Conservation (phyloP, 2,113 vertebrate species). For the Rostratula benghalensis region DNA sequence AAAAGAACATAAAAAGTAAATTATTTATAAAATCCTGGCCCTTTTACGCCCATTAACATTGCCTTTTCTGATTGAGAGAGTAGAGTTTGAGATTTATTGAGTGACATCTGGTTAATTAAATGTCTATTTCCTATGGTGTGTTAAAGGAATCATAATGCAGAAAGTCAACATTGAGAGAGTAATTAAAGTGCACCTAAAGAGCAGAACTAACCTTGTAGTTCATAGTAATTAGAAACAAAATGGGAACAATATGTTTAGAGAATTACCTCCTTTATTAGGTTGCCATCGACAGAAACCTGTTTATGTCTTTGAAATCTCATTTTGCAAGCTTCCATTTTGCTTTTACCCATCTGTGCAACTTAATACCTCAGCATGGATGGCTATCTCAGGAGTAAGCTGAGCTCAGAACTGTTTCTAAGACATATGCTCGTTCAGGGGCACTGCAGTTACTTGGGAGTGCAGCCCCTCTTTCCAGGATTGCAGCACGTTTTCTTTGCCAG, state of each 20-base stretch:
- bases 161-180: slow-evolving; percentile 73
- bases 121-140: slow-evolving; percentile 65
- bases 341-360: slow-evolving; percentile 32
- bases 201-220: slow-evolving; percentile 71
- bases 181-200: slow-evolving; percentile 75
- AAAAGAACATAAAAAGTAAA: slow-evolving; percentile 28
- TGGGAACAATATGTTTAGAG: slow-evolving; percentile 65
- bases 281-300: slow-evolving; percentile 58
- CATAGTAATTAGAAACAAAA: slow-evolving; percentile 77
- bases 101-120: slow-evolving; percentile 80
- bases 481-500: not conserved
- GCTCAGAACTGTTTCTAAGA: not conserved
- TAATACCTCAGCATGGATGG: slow-evolving; percentile 3
- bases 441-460: not conserved
- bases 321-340: slow-evolving; percentile 43
- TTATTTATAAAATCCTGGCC: slow-evolving; percentile 38
- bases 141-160: slow-evolving; percentile 73
- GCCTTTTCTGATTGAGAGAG: slow-evolving; percentile 60
- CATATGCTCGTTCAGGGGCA: not conserved
- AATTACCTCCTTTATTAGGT: slow-evolving; percentile 68
- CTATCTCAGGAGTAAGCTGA: not conserved
- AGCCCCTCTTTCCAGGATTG: not conserved
- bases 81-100: slow-evolving; percentile 75
- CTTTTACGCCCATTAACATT: not conserved
- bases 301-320: slow-evolving; percentile 63